Conservation (phyloP, 1,140 invertebrate species). For the Oedothorax gibbosus region DNA sequence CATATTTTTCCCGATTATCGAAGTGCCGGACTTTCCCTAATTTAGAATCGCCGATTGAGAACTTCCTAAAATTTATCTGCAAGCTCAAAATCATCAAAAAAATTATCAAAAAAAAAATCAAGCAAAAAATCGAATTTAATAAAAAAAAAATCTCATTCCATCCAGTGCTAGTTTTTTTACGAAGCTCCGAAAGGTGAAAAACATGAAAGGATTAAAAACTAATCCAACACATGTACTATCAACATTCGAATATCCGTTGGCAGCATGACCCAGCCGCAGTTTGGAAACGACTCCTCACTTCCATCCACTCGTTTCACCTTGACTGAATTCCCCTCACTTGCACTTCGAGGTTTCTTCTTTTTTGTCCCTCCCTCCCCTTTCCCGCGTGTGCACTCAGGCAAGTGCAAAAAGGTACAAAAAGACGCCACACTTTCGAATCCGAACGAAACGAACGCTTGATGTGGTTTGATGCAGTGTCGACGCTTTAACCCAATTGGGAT, state of each 20-base stretch:
- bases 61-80: background rate
- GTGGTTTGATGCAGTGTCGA: too few relatives aligned
- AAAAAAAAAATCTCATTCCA: background rate
- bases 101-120: background rate
- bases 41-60: too few relatives aligned
- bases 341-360: background rate
- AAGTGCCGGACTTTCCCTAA: too few relatives aligned
- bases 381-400: background rate
- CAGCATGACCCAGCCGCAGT: background rate
- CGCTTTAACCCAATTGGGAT: too few relatives aligned
- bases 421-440: background rate
- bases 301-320: conserved; percentile 39
- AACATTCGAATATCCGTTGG: too few relatives aligned
- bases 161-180: background rate
- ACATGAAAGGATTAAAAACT: background rate
- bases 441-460: background rate
- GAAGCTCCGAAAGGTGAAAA: background rate
- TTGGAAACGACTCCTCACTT: background rate
- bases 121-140: background rate
- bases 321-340: conserved; percentile 36
- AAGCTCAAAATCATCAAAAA: background rate
- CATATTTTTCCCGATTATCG: too few relatives aligned
- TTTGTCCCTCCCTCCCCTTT: background rate
- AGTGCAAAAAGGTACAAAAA: conserved; percentile 21
- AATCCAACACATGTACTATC: too few relatives aligned